Percentiles rank a stretch among this genome's conserved stretches.
Conservation (phyloP, 2,113 vertebrate genomes). For the Corynorhinus townsendii region DNA sequence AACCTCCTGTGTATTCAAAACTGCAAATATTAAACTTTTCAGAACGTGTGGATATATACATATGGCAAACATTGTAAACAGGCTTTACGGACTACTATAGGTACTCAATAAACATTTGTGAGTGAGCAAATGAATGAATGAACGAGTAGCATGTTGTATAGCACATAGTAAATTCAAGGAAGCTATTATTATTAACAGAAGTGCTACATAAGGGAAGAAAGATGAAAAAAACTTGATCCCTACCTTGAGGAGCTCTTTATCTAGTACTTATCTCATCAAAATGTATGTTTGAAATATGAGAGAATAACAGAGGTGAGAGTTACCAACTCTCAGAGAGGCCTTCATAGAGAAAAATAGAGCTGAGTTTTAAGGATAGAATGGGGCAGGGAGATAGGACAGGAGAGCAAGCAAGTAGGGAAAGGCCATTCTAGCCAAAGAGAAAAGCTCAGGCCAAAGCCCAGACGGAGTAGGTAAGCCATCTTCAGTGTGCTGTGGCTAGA, state of each 20-base stretch:
- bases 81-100: not conserved
- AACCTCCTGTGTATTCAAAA: not conserved
- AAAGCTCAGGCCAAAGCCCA: not conserved
- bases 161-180: not conserved
- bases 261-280: not conserved
- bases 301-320: not conserved
- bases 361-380: not conserved
- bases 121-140: not conserved
- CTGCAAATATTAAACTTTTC: not conserved
- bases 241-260: not conserved
- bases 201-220: not conserved
- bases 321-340: not conserved
- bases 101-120: not conserved
- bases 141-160: not conserved
- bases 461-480: fast-evolving
- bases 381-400: not conserved
- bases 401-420: not conserved
- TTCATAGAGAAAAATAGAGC: not conserved
- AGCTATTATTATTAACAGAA: not conserved
- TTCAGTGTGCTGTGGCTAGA: not conserved
- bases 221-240: not conserved
- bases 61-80: not conserved
- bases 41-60: not conserved
- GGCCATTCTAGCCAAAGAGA: not conserved
- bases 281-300: not conserved